Percentiles rank a stretch among this genome's conserved stretches.
Conservation (phyloP, 2,113 vertebrate genomes). For the Platycercus adscitus region DNA sequence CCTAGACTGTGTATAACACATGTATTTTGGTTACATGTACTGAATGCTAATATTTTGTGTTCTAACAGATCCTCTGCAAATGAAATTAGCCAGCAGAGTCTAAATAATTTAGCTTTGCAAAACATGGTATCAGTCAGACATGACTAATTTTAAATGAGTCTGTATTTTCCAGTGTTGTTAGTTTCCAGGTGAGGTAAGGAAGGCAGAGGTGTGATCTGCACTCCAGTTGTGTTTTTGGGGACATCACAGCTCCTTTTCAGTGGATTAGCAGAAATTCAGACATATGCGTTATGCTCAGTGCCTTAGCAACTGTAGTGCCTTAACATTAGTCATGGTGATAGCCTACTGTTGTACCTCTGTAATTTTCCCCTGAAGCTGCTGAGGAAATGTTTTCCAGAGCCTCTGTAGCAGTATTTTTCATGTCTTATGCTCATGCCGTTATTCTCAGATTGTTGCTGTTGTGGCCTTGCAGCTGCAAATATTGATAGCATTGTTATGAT, state of each 20-base stretch:
- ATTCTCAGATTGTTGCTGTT: neutral
- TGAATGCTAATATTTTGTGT: neutral
- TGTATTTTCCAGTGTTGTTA: neutral
- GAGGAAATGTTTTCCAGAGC: neutral
- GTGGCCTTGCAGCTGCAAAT: slow-evolving; percentile 22
- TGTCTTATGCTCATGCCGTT: neutral
- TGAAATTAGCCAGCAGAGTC: neutral
- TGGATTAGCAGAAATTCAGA: neutral
- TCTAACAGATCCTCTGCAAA: neutral
- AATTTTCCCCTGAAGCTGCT: neutral
- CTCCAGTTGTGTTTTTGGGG: neutral
- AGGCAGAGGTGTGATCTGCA: neutral
- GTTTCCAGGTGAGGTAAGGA: neutral
- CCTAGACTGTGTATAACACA: neutral
- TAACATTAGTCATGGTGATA: neutral
- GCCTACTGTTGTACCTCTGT: neutral
- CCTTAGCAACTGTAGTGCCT: neutral
- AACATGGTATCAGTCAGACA: neutral
- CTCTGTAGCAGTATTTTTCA: neutral
- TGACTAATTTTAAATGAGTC: neutral
- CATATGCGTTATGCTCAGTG: neutral
- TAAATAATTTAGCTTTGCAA: neutral
- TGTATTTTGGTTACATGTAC: neutral
- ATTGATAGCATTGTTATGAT: neutral
- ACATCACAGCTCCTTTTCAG: neutral